A percentile compares a stretch with the other conserved stretches of the same genome.
Evolutionary conservation across 1,140 invertebrate species (phyloP).

Genomic region (Cardiocondyla obscurior): DNA sequence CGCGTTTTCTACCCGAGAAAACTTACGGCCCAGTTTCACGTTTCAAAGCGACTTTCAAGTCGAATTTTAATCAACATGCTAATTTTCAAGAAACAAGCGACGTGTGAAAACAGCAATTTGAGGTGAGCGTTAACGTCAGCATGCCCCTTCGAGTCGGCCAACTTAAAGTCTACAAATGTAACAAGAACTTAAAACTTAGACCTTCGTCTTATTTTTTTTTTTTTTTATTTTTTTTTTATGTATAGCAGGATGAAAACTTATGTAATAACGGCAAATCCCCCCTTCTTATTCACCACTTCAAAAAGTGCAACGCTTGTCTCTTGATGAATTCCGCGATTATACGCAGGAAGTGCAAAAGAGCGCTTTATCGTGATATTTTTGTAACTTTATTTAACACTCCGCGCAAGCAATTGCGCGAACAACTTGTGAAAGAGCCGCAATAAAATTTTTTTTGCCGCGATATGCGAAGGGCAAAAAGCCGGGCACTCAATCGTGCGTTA

Average conservation of each 20-base stretch:
- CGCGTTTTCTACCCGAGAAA: constrained; percentile 34
- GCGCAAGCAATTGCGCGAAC: not conserved
- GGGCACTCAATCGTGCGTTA: constrained; percentile 3
- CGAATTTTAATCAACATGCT: constrained; percentile 52
- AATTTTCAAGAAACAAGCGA: constrained; percentile 36
- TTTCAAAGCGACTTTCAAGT: constrained; percentile 52
- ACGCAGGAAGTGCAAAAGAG: not conserved
- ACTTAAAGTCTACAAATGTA: constrained; percentile 1
- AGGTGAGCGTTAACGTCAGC: not conserved
- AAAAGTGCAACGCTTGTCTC: not conserved
- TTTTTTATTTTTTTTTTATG: too few species aligned
- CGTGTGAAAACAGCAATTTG: constrained; percentile 32
- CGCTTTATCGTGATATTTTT: not conserved
- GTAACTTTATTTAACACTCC: not conserved
- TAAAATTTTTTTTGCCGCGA: not conserved
- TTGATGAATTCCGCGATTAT: not conserved
- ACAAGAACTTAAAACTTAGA: not conserved
- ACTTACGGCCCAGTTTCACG: constrained; percentile 40
- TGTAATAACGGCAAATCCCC: not conserved
- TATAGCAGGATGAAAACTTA: not conserved
- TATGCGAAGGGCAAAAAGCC: not conserved
- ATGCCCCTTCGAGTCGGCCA: not conserved
- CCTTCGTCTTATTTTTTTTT: not conserved
- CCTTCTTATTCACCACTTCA: not conserved
- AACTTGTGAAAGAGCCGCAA: not conserved